Conservation (phyloP, 2,888 invertebrate species). For the Scaptomyza flava region DNA sequence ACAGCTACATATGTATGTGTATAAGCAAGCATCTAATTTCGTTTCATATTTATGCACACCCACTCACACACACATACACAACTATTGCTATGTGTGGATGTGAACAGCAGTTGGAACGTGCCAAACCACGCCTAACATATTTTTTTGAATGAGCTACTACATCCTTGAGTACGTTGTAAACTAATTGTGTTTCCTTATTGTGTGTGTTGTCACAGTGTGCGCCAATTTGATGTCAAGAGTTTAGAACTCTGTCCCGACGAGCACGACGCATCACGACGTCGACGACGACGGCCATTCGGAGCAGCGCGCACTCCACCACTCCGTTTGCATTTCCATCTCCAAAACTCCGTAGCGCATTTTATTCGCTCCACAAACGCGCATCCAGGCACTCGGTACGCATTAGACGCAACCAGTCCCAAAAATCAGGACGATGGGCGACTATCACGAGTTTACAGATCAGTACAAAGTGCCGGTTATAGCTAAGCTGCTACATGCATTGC, state of each 20-base stretch:
- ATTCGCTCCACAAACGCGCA: slow-evolving; percentile 22
- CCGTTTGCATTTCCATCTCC: slow-evolving; percentile 20
- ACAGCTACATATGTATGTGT: background rate
- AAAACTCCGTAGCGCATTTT: slow-evolving; percentile 16
- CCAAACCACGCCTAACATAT: slow-evolving; percentile 55
- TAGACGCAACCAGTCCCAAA: slow-evolving; percentile 17
- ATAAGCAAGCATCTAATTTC: background rate
- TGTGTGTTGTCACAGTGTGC: slow-evolving; percentile 51
- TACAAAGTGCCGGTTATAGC: slow-evolving; percentile 94
- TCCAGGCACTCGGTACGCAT: slow-evolving; percentile 16
- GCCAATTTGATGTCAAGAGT: slow-evolving; percentile 73
- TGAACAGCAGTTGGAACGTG: slow-evolving; percentile 45
- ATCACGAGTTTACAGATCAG: slow-evolving; percentile 87
- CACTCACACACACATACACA: slow-evolving; percentile 13
- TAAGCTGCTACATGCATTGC: slow-evolving; percentile 93
- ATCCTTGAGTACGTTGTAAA: slow-evolving; percentile 41
- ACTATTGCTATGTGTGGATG: slow-evolving; percentile 2
- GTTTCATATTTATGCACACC: slow-evolving; percentile 29
- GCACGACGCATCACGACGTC: slow-evolving; percentile 51
- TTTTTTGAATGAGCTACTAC: slow-evolving; percentile 30
- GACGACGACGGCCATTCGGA: slow-evolving; percentile 26
- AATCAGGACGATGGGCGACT: slow-evolving; percentile 79
- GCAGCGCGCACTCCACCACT: background rate
- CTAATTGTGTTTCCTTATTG: slow-evolving; percentile 51
- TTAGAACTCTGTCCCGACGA: slow-evolving; percentile 67